Evolutionary conservation across 2,113 vertebrate species (phyloP), one percentile per base, ranked within the genome.

Genomic region (Grantiella picta): DNA sequence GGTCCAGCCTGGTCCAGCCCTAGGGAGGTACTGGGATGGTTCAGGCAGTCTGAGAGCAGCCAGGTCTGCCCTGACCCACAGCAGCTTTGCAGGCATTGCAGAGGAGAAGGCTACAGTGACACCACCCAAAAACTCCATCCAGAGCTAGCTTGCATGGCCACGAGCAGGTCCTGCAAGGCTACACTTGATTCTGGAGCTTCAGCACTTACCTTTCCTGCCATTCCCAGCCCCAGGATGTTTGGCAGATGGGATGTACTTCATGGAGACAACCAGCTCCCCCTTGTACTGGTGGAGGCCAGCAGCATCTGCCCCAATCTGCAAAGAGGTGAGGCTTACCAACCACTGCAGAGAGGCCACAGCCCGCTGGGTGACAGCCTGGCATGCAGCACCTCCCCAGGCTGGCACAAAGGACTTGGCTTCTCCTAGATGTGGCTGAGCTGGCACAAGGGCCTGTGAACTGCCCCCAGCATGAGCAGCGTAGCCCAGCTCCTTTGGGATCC

Each of bases 191-290:
- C 45, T n/a, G 35, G 23, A 56, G 63, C 14, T 54, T 9, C 28
- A 93, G 69, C 82, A 97, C 97, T 97, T 78, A 98, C 98, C 97
- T 64, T 98, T 98, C 92, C 97, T 97, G 91, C 93, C 53, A 15
- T 93, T 97, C 31, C 97, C 92, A 53, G 97, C 91, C 76, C 49
- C 80, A 2, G 68, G 95, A 68, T 82, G 94, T 84, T 94, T 98
- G 96, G 98, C 97, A 96, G 98, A 96, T 11, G 98, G 97, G 89
- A 99, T 96, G 50, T 99, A 99, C 95, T 99, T 99, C 96, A 99
- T 94, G 70, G 98, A 99, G 92, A 99, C 98, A 11, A 99, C 98
- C 97, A 99, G 87, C 92, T 99, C 99, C 49, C 99, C 99, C 98
- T 98, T 99, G 96, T 98, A 98, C 90, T 96, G 89, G 70, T 66